These are phyloP conservation scores for Axis porcinus DNA, from an alignment of 2,113 vertebrate genomes.

Conservation along the genomic window DNA sequence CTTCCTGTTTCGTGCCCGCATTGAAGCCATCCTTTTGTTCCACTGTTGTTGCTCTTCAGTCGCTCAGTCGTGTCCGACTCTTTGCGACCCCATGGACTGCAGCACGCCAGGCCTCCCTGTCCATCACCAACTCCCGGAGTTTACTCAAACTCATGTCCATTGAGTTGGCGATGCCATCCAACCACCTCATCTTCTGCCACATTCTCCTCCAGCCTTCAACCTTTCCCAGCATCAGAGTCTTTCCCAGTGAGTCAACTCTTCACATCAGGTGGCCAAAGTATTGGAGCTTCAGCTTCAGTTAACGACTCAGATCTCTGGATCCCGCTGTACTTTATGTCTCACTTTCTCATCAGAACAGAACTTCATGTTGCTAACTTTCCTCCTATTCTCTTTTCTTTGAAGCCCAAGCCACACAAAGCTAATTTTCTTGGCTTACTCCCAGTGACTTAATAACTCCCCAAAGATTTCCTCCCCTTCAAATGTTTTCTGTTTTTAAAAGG, in stretches of 20 bases:
- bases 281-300: background rate
- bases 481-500: background rate
- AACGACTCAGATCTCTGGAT: background rate
- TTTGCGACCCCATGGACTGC: background rate
- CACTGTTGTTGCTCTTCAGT: background rate
- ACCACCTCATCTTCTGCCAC: background rate
- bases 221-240: background rate
- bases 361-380: background rate
- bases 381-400: background rate
- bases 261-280: background rate
- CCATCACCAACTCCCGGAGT: background rate
- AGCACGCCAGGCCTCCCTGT: background rate
- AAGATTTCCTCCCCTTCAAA: background rate
- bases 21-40: background rate
- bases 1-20: background rate
- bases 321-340: background rate
- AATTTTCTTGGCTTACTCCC: background rate
- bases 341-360: background rate
- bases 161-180: background rate
- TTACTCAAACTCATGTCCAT: background rate
- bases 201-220: background rate
- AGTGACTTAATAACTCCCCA: background rate
- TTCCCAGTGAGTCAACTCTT: background rate
- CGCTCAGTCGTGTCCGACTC: rapidly evolving
- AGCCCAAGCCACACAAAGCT: background rate